These are phyloP conservation scores for Dicrostonyx torquatus DNA, from an alignment of 2,797 vertebrate genomes.

Conservation along the genomic window DNA sequence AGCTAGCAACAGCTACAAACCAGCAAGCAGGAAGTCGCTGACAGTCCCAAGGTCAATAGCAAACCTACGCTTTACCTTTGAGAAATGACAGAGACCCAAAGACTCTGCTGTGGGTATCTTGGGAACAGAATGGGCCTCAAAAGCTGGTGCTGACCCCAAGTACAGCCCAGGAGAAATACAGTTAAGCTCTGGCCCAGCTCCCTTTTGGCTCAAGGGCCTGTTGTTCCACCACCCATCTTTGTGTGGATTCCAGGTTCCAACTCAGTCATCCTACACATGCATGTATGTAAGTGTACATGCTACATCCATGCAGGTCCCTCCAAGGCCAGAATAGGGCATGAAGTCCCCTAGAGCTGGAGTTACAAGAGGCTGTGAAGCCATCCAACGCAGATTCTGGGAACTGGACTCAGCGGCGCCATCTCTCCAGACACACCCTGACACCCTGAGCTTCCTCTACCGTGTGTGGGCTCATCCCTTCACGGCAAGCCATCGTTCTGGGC, in stretches of 20 bases:
- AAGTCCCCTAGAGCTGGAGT: background rate
- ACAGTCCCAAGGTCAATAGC: background rate
- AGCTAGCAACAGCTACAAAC: background rate
- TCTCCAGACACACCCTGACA: background rate
- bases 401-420: too few relatives aligned
- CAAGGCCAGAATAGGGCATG: background rate
- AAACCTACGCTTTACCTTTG: background rate
- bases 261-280: background rate
- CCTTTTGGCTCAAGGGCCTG: background rate
- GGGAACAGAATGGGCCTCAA: constrained; percentile 11
- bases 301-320: background rate
- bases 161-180: background rate
- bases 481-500: background rate
- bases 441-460: background rate
- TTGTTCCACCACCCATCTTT: background rate
- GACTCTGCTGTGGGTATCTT: background rate
- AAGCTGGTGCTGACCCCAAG: background rate
- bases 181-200: background rate
- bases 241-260: background rate
- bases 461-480: background rate
- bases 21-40: background rate
- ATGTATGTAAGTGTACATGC: too few relatives aligned
- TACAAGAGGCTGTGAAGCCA: background rate
- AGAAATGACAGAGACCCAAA: background rate
- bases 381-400: background rate